A percentile compares a stretch with the other conserved stretches of the same genome.
Evolutionary conservation across 2,888 invertebrate genomes (phyloP).

Genomic region (Eumacrocentrus americanus): DNA sequence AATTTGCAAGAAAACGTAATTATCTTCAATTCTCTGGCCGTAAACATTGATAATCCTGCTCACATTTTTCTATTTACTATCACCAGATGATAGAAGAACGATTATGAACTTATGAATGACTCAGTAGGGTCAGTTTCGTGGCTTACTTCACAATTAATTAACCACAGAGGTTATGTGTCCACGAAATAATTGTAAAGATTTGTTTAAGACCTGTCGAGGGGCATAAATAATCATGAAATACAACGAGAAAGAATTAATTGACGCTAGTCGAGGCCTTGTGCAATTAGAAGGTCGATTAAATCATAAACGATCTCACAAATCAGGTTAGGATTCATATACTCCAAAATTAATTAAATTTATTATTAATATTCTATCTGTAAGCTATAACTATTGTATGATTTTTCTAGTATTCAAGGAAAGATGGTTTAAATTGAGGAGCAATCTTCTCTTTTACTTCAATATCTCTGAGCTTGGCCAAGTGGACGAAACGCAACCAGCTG

Average conservation of each 20-base stretch:
- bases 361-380: slow-evolving; percentile 6
- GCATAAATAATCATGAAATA: slow-evolving; percentile 68
- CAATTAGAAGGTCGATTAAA: slow-evolving; percentile 76
- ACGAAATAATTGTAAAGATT: not conserved
- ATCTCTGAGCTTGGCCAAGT: slow-evolving; percentile 72
- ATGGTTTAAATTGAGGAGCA: slow-evolving; percentile 77
- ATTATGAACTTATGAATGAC: too few species aligned
- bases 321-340: slow-evolving; percentile 47
- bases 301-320: slow-evolving; percentile 65
- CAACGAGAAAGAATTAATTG: slow-evolving; percentile 73
- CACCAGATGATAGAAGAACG: too few species aligned
- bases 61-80: too few species aligned
- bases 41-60: too few species aligned
- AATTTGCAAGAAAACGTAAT: too few species aligned
- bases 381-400: slow-evolving; percentile 34
- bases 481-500: slow-evolving; percentile 71
- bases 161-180: slow-evolving; percentile 3
- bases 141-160: not conserved
- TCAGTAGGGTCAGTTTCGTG: too few species aligned
- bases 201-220: not conserved
- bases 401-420: slow-evolving; percentile 76
- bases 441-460: slow-evolving; percentile 79
- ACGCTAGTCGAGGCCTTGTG: slow-evolving; percentile 67
- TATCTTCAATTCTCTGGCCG: too few species aligned
- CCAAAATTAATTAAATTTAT: not conserved